A percentile compares a stretch with the other conserved stretches of the same genome.
These are phyloP conservation scores for Campylorhamphus procurvoides DNA, from an alignment of 2,113 vertebrate species.

Conservation along the genomic window DNA sequence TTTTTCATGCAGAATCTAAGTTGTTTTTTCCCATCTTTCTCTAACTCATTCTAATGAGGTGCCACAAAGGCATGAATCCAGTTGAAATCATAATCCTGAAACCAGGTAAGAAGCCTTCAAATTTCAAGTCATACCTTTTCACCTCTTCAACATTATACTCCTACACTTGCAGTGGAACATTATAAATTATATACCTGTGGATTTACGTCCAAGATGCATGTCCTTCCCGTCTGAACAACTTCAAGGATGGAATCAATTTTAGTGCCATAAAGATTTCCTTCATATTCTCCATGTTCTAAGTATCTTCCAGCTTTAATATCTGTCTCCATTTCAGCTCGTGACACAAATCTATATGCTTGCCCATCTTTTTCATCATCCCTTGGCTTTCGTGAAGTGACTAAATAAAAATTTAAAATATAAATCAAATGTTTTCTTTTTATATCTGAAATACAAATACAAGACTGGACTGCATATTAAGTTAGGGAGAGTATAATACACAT, in stretches of 20 bases:
- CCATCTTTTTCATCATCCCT: constrained; percentile 95
- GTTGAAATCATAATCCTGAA: neutral
- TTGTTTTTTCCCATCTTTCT: neutral
- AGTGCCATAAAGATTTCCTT: constrained; percentile 97
- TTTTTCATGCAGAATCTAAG: neutral
- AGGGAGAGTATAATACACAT: neutral
- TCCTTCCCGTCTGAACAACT: constrained; percentile 88
- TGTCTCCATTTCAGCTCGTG: constrained; percentile 88
- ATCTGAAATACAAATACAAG: neutral
- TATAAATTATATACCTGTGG: constrained; percentile 84
- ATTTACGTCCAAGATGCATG: constrained; percentile 97
- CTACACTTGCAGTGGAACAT: neutral
- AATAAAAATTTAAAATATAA: neutral
- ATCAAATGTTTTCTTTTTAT: neutral
- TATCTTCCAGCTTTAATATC: constrained; percentile 94
- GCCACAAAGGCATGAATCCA: neutral
- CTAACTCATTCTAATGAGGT: neutral
- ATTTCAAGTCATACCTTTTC: neutral
- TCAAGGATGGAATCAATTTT: constrained; percentile 97
- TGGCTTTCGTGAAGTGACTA: constrained; percentile 92
- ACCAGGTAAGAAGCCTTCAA: neutral
- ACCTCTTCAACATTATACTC: neutral
- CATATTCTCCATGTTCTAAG: constrained; percentile 96
- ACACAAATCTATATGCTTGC: constrained; percentile 93
- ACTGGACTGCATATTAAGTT: neutral